Conservation (phyloP, 2,888 invertebrate species). For the Aspidapion aeneum region DNA sequence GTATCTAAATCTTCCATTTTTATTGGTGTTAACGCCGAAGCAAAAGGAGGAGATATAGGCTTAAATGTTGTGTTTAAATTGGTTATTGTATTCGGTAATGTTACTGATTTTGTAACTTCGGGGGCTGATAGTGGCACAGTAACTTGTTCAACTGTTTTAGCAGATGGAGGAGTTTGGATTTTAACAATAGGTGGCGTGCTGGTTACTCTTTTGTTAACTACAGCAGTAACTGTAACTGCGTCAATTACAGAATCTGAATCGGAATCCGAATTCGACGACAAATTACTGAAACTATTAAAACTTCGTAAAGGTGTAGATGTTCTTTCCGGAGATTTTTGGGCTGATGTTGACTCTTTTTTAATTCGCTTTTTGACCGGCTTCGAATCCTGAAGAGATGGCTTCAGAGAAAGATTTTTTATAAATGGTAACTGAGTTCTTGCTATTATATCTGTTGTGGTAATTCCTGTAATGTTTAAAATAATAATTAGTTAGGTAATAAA, state of each 20-base stretch:
- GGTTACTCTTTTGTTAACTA: conserved; percentile 15
- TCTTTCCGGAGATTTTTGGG: conserved; percentile 27
- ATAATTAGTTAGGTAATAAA: no score
- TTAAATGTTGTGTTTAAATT: conserved; percentile 22
- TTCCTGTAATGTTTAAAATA: conserved; percentile 48
- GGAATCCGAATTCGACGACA: conserved; percentile 43
- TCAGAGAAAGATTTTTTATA: conserved; percentile 39
- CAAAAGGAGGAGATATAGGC: conserved; percentile 34
- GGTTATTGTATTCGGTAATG: conserved; percentile 11
- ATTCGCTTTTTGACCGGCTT: conserved; percentile 35
- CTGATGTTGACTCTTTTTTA: conserved; percentile 29
- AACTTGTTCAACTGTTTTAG: conserved; percentile 2
- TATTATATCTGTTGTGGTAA: conserved; percentile 69
- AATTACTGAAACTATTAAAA: conserved; percentile 14
- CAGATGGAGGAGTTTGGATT: conserved; percentile 10
- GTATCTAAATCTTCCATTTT: conserved; percentile 55
- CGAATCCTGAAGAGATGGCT: conserved; percentile 31
- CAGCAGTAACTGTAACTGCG: conserved; percentile 27
- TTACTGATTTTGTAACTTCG: not conserved
- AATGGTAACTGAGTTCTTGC: conserved; percentile 48
- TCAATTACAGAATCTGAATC: conserved; percentile 40
- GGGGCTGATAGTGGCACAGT: not conserved
- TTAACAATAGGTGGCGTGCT: conserved; percentile 16
- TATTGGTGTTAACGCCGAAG: conserved; percentile 42
- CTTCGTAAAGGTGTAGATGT: conserved; percentile 18